Evolutionary conservation across 2,797 vertebrate species (phyloP).

Genomic region (Enoplosus armatus): DNA sequence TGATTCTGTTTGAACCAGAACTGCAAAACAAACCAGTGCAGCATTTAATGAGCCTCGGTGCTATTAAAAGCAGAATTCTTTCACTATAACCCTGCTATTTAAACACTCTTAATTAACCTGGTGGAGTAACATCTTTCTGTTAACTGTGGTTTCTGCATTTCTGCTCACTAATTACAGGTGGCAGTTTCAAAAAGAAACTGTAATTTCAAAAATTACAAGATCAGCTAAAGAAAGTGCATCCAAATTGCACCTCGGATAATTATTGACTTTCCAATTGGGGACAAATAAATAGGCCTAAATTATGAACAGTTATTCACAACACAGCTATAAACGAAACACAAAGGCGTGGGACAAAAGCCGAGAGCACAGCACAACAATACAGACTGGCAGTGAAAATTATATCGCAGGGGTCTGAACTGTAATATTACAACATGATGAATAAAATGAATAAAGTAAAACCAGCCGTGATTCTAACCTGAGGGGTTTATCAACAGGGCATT

Average conservation of each 20-base stretch:
- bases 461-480: slow-evolving; percentile 25
- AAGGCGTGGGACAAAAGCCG: not conserved
- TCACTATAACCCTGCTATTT: slow-evolving; percentile 24
- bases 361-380: not conserved
- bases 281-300: slow-evolving; percentile 6
- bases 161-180: slow-evolving; percentile 39
- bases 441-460: slow-evolving; percentile 34
- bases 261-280: slow-evolving; percentile 16
- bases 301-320: slow-evolving; percentile 31
- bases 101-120: slow-evolving; percentile 33
- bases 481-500: slow-evolving; percentile 59
- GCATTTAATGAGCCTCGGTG: slow-evolving; percentile 37
- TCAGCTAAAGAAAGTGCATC: slow-evolving; percentile 10
- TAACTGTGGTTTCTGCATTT: slow-evolving; percentile 14
- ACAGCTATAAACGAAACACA: slow-evolving; percentile 15
- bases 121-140: slow-evolving; percentile 7
- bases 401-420: slow-evolving; percentile 36
- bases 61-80: slow-evolving; percentile 39
- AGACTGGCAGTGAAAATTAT: slow-evolving; percentile 18
- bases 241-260: slow-evolving; percentile 20
- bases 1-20: slow-evolving; percentile 55
- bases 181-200: slow-evolving; percentile 25
- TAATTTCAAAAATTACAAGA: slow-evolving; percentile 21
- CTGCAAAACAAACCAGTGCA: slow-evolving; percentile 50
- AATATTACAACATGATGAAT: slow-evolving; percentile 33